phyloP scores from a whole-genome alignment of 2,113 vertebrate genomes.

The Fulica atra region DNA sequence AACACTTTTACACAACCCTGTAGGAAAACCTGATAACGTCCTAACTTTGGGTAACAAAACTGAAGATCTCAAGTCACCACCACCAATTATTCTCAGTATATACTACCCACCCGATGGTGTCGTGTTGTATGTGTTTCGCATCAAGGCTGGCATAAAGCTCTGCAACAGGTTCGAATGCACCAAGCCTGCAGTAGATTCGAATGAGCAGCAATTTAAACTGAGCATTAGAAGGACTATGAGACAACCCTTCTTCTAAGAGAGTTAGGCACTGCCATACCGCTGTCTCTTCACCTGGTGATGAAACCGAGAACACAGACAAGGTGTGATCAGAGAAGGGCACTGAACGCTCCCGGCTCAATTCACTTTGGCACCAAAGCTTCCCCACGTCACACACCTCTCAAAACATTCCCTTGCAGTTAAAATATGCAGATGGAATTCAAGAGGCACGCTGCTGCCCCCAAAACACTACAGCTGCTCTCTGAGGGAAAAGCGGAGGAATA shows the following conservation, averaged over 20 bases:
- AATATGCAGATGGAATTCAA: neutral
- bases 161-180: conserved; percentile 93
- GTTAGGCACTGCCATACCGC: conserved; percentile 88
- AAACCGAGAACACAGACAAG: neutral
- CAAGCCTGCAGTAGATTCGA: conserved; percentile 92
- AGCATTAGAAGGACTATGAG: conserved; percentile 90
- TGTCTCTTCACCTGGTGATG: conserved; percentile 83
- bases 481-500: neutral
- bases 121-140: conserved; percentile 97
- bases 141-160: conserved; percentile 97
- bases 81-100: conserved; percentile 71
- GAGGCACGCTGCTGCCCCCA: neutral
- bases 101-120: conserved; percentile 95
- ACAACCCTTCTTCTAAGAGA: conserved; percentile 88
- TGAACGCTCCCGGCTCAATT: rapidly evolving
- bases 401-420: neutral
- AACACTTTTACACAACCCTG: rapidly evolving
- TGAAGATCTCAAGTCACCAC: neutral
- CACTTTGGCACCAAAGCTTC: neutral
- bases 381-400: neutral
- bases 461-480: neutral
- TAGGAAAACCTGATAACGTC: neutral
- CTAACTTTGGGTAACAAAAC: neutral
- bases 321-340: neutral
- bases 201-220: conserved; percentile 98